A percentile compares a stretch with the other conserved stretches of the same genome.
Evolutionary conservation across 1,140 invertebrate genomes (phyloP).

Genomic region (Eufriesea mexicana): DNA sequence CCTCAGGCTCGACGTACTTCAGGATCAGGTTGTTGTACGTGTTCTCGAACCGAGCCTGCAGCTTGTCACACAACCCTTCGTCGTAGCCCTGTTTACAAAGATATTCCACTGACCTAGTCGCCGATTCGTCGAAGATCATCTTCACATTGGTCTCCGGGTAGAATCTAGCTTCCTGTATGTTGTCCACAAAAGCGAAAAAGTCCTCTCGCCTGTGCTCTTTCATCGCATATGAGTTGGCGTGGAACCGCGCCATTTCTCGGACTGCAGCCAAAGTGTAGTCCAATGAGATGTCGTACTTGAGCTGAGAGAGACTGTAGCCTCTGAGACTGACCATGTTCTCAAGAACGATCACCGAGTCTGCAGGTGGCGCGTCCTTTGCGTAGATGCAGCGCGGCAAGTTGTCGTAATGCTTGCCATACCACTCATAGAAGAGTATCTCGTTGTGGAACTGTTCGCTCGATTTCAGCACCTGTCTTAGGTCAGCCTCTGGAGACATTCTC

Average conservation of each 20-base stretch:
- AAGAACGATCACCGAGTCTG: constrained; percentile 64
- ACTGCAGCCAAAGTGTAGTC: constrained; percentile 71
- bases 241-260: constrained; percentile 75
- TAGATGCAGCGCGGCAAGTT: constrained; percentile 61
- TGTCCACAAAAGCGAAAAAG: constrained; percentile 68
- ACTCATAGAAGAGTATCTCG: constrained; percentile 72
- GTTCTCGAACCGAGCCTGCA: constrained; percentile 51
- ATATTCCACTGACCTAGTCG: constrained; percentile 37
- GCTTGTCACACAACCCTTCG: constrained; percentile 57
- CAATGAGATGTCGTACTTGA: constrained; percentile 43
- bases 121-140: neutral
- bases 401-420: neutral
- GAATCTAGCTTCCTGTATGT: constrained; percentile 59
- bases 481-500: neutral
- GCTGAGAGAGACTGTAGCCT: constrained; percentile 45
- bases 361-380: neutral
- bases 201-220: constrained; percentile 66
- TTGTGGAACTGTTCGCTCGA: constrained; percentile 67
- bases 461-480: neutral
- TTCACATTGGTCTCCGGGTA: neutral
- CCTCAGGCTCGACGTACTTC: constrained; percentile 34
- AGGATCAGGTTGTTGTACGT: constrained; percentile 41
- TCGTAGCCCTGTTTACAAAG: constrained; percentile 55
- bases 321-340: constrained; percentile 66
- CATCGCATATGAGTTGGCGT: constrained; percentile 74